Conservation (phyloP, 2,797 vertebrate genomes). For the Meda fulgida region DNA sequence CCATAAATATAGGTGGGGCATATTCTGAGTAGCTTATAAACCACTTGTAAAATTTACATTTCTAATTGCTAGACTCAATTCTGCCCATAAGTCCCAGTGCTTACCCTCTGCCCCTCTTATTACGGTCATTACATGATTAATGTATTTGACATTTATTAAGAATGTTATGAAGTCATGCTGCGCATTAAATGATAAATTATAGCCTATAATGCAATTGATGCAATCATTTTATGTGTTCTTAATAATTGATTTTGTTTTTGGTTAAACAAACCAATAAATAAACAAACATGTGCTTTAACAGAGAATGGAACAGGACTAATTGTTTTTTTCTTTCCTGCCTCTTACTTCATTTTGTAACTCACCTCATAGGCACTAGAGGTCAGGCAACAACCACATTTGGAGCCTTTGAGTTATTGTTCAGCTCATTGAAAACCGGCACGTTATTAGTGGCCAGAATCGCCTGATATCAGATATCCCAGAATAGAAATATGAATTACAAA, state of each 20-base stretch:
- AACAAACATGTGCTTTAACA: not conserved
- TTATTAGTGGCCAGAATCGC: not conserved
- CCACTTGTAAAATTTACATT: not conserved
- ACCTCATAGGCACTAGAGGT: slow-evolving; percentile 45
- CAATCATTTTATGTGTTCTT: not conserved
- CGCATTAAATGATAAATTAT: not conserved
- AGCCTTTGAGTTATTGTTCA: not conserved
- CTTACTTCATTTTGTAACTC: slow-evolving; percentile 24
- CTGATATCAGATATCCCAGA: not conserved
- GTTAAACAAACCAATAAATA: not conserved
- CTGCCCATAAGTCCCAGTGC: no score
- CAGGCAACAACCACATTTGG: slow-evolving; percentile 39
- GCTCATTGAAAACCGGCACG: not conserved
- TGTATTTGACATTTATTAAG: not conserved
- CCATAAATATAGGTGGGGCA: not conserved
- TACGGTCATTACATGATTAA: not conserved
- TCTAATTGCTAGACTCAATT: not conserved
- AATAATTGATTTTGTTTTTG: not conserved
- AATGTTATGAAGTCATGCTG: not conserved
- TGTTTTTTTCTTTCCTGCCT: not conserved
- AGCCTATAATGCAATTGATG: not conserved
- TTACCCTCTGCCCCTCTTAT: not conserved
- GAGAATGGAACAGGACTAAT: not conserved
- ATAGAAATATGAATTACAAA: not conserved
- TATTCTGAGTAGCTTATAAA: not conserved